A percentile compares a stretch with the other conserved stretches of the same genome.
Evolutionary conservation across 2,113 vertebrate species (phyloP).

Genomic region (Phasianus colchicus): DNA sequence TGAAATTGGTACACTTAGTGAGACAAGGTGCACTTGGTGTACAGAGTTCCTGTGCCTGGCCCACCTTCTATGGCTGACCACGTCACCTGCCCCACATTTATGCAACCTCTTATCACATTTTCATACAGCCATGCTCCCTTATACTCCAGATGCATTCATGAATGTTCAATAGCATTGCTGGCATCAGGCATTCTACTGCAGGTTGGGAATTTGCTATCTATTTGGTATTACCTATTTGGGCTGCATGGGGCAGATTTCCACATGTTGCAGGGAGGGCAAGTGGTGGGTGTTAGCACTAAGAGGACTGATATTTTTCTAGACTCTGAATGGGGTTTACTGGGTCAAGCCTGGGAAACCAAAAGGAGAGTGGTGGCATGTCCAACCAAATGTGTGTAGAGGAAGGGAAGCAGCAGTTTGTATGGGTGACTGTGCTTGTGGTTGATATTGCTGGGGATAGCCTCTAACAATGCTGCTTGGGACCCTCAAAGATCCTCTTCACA

Average conservation of each 20-base stretch:
- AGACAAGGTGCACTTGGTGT: neutral
- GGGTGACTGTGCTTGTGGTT: neutral
- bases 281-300: neutral
- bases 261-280: neutral
- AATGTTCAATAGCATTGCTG: neutral
- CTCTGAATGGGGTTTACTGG: neutral
- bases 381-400: neutral
- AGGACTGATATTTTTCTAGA: neutral
- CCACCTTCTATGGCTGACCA: neutral
- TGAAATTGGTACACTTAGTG: neutral
- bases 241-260: neutral
- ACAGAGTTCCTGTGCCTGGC: neutral
- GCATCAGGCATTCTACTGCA: neutral
- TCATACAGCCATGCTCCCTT: neutral
- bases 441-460: neutral
- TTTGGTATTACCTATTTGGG: neutral
- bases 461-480: neutral
- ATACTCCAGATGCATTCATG: neutral
- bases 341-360: neutral
- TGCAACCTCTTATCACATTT: neutral
- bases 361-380: fast-evolving
- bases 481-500: fast-evolving
- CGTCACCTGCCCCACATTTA: fast-evolving
- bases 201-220: neutral
- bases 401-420: neutral